These are phyloP conservation scores for Leptodactylus fallax DNA, from an alignment of 2,797 vertebrate genomes.

Conservation along the genomic window DNA sequence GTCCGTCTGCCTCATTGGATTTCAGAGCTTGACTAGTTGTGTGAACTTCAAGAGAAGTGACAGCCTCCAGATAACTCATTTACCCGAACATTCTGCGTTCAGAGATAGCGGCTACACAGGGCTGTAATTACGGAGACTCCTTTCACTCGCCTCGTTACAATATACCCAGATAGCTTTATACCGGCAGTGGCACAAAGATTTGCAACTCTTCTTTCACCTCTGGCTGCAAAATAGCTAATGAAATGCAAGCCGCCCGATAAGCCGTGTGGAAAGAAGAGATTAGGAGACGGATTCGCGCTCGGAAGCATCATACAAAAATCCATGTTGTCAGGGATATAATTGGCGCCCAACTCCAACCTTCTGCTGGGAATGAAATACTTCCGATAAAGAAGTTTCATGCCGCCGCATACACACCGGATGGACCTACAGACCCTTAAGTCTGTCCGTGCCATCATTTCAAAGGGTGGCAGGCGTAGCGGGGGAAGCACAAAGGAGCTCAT, in stretches of 20 bases:
- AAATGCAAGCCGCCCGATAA: constrained; percentile 57
- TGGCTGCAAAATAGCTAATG: constrained; percentile 49
- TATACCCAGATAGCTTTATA: constrained; percentile 22
- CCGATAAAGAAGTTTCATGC: constrained; percentile 28
- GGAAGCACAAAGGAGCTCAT: constrained; percentile 2
- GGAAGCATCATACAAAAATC: constrained; percentile 49
- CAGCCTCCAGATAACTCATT: constrained; percentile 54
- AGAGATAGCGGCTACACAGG: constrained; percentile 54
- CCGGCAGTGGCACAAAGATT: constrained; percentile 38
- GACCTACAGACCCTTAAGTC: constrained; percentile 34
- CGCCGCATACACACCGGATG: constrained; percentile 5
- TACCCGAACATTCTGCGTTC: constrained; percentile 26
- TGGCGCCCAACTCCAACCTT: constrained; percentile 52
- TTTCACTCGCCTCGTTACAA: constrained; percentile 60
- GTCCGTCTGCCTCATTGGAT: constrained; percentile 38
- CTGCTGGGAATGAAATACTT: constrained; percentile 51
- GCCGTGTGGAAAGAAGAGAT: constrained; percentile 28
- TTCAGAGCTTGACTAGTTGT: constrained; percentile 52
- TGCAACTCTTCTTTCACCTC: constrained; percentile 44
- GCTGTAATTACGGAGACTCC: constrained; percentile 56
- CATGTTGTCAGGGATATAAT: constrained; percentile 62
- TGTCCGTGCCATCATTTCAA: constrained; percentile 28
- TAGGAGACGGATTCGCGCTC: constrained; percentile 27
- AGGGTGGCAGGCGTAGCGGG: background rate
- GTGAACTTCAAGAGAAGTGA: constrained; percentile 58